Evolutionary conservation across 1,140 invertebrate genomes (phyloP).

Genomic region (Hormaphis cornu): DNA sequence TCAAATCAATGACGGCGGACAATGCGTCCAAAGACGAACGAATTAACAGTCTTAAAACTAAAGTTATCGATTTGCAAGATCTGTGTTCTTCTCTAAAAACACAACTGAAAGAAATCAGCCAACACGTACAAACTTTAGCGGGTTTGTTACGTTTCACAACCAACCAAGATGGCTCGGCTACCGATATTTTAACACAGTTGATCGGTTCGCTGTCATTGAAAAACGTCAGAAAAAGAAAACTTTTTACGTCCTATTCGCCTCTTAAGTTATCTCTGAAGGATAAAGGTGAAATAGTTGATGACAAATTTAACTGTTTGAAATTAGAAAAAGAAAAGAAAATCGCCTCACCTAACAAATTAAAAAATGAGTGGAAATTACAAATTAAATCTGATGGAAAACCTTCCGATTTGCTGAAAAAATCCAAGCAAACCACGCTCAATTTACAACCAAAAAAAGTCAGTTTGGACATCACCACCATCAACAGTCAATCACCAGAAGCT

Average conservation of each 20-base stretch:
- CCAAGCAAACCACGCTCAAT: neutral
- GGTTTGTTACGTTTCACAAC: neutral
- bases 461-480: conserved; percentile 1
- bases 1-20: neutral
- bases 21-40: neutral
- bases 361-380: conserved; percentile 10
- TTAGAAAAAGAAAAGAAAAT: neutral
- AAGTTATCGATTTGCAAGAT: neutral
- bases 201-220: neutral
- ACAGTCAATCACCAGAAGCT: neutral
- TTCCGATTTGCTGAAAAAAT: conserved; percentile 10
- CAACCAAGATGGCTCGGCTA: neutral
- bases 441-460: neutral
- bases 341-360: neutral
- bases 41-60: neutral
- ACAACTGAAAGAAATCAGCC: neutral
- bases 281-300: neutral
- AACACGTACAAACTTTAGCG: conserved; percentile 4
- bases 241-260: conserved; percentile 6
- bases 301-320: neutral
- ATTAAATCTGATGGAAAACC: conserved; percentile 19
- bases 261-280: conserved; percentile 20
- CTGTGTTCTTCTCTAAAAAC: neutral
- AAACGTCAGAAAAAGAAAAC: conserved; percentile 15
- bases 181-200: neutral